Conservation (phyloP, 2,113 vertebrate species). For the Perca flavescens region DNA sequence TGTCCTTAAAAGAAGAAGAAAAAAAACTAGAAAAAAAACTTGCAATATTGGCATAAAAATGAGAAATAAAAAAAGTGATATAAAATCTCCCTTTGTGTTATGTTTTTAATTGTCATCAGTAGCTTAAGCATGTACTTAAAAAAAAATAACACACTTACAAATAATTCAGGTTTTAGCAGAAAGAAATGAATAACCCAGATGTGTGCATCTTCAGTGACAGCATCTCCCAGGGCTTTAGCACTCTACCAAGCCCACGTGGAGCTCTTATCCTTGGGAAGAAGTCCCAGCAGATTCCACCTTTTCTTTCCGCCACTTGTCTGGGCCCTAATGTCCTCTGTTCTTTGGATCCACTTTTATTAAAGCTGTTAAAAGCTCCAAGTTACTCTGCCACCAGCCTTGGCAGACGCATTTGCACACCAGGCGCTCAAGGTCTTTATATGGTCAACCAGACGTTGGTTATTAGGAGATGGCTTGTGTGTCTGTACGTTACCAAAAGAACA, state of each 20-base stretch:
- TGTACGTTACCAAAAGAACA: not conserved
- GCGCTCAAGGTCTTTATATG: conserved; percentile 53
- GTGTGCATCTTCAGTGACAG: not conserved
- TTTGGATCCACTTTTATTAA: conserved; percentile 53
- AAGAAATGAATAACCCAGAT: not conserved
- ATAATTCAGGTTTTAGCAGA: not conserved
- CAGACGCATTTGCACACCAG: not conserved
- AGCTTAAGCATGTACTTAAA: not conserved
- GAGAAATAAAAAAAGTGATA: conserved; percentile 92
- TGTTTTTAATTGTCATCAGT: conserved; percentile 40
- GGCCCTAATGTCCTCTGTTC: conserved; percentile 35
- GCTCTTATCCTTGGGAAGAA: conserved; percentile 41
- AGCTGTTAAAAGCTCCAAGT: conserved; percentile 69
- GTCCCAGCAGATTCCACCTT: conserved; percentile 22
- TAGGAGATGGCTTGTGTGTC: not conserved
- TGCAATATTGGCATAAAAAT: conserved; percentile 90
- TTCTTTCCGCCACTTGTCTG: conserved; percentile 3
- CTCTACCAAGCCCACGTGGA: conserved; percentile 45
- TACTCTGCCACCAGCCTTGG: not conserved
- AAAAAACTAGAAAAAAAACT: conserved; percentile 79
- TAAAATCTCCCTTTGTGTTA: conserved; percentile 81
- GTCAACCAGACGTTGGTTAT: conserved; percentile 34
- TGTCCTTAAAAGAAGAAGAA: conserved; percentile 88
- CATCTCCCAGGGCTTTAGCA: conserved; percentile 3
- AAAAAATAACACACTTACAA: not conserved